Conservation (phyloP, 2,113 vertebrate genomes). For the Oreochromis spilurus region DNA sequence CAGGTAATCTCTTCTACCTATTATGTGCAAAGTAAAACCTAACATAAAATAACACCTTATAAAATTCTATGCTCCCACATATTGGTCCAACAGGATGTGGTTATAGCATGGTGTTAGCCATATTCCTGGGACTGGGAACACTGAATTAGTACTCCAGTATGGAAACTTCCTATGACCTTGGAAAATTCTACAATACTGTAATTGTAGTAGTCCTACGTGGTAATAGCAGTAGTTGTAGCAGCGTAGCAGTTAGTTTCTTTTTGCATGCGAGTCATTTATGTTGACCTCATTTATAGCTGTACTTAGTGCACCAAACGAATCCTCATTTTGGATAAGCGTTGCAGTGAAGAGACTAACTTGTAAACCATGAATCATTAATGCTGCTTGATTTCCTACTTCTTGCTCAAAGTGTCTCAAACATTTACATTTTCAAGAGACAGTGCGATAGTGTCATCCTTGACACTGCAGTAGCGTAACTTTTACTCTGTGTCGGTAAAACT, state of each 20-base stretch:
- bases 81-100: neutral
- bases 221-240: neutral
- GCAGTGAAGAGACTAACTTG: neutral
- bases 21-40: neutral
- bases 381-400: neutral
- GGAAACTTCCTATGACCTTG: neutral
- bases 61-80: neutral
- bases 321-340: neutral
- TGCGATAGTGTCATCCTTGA: neutral
- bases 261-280: neutral
- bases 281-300: neutral
- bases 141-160: fast-evolving
- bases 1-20: neutral
- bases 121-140: neutral
- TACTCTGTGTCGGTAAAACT: neutral
- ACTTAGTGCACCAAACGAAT: neutral
- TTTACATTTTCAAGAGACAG: conserved; percentile 10
- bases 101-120: neutral
- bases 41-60: neutral
- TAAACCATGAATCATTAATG: conserved; percentile 20
- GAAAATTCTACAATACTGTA: neutral
- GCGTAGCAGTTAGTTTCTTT: neutral
- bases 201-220: neutral
- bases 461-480: neutral
- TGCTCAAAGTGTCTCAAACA: conserved; percentile 16